Evolutionary conservation across 2,113 vertebrate genomes (phyloP), one percentile per base, ranked within the genome.

Genomic region (Ardeotis arabs): DNA sequence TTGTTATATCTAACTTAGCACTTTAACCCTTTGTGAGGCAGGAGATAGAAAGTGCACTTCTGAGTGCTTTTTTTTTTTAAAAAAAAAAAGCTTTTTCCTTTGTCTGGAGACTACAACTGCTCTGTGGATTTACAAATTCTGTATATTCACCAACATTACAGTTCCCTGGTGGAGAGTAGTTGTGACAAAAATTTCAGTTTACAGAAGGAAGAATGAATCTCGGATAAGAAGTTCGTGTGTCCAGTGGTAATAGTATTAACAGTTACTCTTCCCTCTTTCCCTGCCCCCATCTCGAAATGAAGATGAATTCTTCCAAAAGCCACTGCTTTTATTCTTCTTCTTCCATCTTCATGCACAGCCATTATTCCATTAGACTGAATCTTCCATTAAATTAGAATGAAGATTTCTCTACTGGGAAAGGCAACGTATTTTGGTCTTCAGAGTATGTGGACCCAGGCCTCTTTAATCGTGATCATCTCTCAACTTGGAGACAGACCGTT

Each of bases 1-100:
- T 66, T 10, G 64, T 67, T 85, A 50, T 89, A 49, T 72, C 63
- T 76, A 95, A 87, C 50, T 84, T 72, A 91, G 75, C 91, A 94
- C 96, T 98, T 98, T 97, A 97, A 96, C 84, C 86, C 64, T 96
- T 94, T 87, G 33, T 95, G 79, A 96, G 87, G 67, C 60, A 91
- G 72, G 73, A 96, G 93, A 94, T 94, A 78, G 33, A 7, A 85
- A 92, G 83, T 67, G 81, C 79, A 82, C 91, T 97, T 95, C 92
- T 80, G 79, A 95, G 91, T 31, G 77, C 63, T 68, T 27, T 14
- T 22, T 21, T n/a, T 59, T 10, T 3, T 16, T 41, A 14, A 41
- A 41, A 41, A 14, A 41, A 39, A 39, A 39, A 39, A 39, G 11
- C 10, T 14, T 37, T 14, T 25, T 70, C 14, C 8, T 17, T 62